Evolutionary conservation across 2,113 vertebrate genomes (phyloP).

Genomic region (Panurus biarmicus): DNA sequence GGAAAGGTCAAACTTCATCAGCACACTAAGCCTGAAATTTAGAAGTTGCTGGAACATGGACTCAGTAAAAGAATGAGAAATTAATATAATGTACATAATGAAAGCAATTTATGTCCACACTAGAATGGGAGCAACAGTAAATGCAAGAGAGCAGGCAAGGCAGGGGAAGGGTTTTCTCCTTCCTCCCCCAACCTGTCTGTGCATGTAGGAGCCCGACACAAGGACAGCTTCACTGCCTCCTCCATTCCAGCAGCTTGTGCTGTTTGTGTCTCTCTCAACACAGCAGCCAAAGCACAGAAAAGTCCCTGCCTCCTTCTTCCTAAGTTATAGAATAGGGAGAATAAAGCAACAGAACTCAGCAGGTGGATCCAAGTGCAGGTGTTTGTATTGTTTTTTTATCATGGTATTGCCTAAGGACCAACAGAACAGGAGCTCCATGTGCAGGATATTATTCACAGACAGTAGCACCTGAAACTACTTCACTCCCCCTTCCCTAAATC

Average conservation of each 20-base stretch:
- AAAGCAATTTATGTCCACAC: background rate
- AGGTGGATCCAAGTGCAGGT: constrained; percentile 1
- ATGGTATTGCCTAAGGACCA: background rate
- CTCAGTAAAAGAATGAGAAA: background rate
- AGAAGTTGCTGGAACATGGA: background rate
- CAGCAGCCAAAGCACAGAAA: background rate
- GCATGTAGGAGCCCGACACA: background rate
- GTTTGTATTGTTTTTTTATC: background rate
- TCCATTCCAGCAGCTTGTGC: background rate
- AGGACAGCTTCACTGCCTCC: background rate
- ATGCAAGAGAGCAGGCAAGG: background rate
- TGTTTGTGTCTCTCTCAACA: background rate
- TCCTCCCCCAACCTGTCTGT: background rate
- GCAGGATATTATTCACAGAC: background rate
- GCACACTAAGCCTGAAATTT: background rate
- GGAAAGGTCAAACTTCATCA: background rate
- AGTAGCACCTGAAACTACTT: background rate
- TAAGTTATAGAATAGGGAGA: background rate
- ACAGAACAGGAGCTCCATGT: background rate
- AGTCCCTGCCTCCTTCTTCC: background rate
- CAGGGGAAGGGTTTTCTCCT: background rate
- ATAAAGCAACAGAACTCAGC: background rate
- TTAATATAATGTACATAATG: background rate
- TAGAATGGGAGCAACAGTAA: background rate
- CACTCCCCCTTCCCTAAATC: background rate